Conservation (phyloP, 2,113 vertebrate genomes). For the Acanthochromis polyacanthus region DNA sequence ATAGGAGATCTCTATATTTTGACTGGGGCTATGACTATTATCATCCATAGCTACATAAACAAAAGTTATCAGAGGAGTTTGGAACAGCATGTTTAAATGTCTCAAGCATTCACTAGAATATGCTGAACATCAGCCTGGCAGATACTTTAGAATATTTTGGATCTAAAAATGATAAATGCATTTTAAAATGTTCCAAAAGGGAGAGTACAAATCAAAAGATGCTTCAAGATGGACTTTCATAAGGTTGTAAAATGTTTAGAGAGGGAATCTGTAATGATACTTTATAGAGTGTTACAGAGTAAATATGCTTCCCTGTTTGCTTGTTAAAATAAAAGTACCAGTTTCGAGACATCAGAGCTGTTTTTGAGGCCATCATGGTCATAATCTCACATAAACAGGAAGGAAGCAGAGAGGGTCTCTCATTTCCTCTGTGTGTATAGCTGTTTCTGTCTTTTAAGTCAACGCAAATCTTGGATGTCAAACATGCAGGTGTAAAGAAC, state of each 20-base stretch:
- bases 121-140: not conserved
- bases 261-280: not conserved
- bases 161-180: not conserved
- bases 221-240: not conserved
- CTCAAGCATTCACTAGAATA: not conserved
- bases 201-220: not conserved
- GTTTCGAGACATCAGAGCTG: slow-evolving; percentile 11
- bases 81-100: not conserved
- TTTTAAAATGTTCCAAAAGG: not conserved
- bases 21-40: not conserved
- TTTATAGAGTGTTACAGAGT: not conserved
- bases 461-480: not conserved
- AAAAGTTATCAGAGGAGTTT: slow-evolving; percentile 10
- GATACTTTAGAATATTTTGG: not conserved
- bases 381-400: slow-evolving; percentile 57
- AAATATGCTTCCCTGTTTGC: not conserved
- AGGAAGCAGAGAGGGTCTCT: slow-evolving; percentile 17
- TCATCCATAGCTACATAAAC: not conserved
- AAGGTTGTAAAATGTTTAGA: slow-evolving; percentile 3
- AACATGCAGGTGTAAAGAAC: not conserved
- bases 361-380: slow-evolving; percentile 1
- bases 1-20: not conserved
- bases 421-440: slow-evolving; percentile 38
- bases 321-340: not conserved
- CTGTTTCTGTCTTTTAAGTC: not conserved